These are phyloP conservation scores for Myiotriccus ornatus DNA, from an alignment of 2,797 vertebrate genomes.

Conservation along the genomic window DNA sequence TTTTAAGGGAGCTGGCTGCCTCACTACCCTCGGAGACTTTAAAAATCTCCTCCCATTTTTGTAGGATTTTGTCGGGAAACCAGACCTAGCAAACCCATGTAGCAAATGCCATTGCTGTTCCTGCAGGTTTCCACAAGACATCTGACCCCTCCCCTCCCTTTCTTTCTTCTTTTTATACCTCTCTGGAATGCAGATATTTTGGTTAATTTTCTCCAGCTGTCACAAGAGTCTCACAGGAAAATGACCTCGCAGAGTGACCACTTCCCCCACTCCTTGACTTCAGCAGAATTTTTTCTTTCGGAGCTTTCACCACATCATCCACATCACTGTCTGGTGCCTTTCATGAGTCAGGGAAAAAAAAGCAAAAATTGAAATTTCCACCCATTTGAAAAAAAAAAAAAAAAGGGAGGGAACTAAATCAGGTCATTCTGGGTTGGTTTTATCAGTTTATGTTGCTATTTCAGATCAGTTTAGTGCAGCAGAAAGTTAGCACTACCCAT, in stretches of 20 bases:
- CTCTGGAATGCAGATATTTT: conserved; percentile 77
- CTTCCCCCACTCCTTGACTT: conserved; percentile 57
- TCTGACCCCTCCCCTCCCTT: conserved; percentile 47
- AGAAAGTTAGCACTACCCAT: not conserved
- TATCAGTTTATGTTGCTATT: not conserved
- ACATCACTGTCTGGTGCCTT: conserved; percentile 50
- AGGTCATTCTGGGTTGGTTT: not conserved
- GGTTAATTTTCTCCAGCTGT: conserved; percentile 78
- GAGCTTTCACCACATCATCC: conserved; percentile 67
- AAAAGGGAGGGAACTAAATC: not conserved
- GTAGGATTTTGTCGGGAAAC: conserved; percentile 57
- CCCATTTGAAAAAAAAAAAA: not conserved
- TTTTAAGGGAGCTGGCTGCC: conserved; percentile 43
- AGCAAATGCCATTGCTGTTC: conserved; percentile 42
- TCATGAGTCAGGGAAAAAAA: conserved; percentile 29
- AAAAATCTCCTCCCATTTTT: conserved; percentile 37
- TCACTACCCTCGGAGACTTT: conserved; percentile 11
- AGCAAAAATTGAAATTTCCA: not conserved
- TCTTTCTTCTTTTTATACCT: conserved; percentile 60
- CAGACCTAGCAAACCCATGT: conserved; percentile 25
- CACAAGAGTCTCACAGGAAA: conserved; percentile 64
- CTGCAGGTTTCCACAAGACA: conserved; percentile 63
- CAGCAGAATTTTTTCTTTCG: conserved; percentile 10
- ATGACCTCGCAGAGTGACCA: conserved; percentile 67
- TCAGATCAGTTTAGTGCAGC: not conserved